These are phyloP conservation scores for Brachionus calyciflorus DNA, from an alignment of 1,140 invertebrate genomes.

Conservation along the genomic window DNA sequence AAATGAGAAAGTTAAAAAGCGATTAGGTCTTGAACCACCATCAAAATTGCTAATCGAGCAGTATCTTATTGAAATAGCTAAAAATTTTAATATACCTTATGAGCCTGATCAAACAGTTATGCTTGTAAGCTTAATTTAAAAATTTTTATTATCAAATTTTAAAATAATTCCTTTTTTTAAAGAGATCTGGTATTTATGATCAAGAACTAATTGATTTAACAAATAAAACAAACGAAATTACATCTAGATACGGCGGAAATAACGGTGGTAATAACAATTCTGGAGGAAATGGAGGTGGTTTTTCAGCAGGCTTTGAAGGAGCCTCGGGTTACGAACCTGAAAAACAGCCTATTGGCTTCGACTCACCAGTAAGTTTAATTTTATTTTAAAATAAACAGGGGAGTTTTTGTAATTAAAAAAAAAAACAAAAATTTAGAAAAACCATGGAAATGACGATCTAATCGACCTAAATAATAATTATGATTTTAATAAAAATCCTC, in stretches of 20 bases:
- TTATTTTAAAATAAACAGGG: neutral
- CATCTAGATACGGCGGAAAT: neutral
- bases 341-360: conserved; percentile 10
- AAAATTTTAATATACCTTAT: conserved; percentile 85
- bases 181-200: conserved; percentile 48
- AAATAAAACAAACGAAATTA: conserved; percentile 48
- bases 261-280: conserved; percentile 71
- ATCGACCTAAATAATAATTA: conserved; percentile 16
- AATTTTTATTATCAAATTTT: neutral
- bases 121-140: conserved; percentile 18
- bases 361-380: neutral
- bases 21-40: conserved; percentile 89
- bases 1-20: conserved; percentile 73
- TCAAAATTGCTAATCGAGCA: conserved; percentile 92
- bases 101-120: conserved; percentile 75
- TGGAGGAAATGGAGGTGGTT: conserved; percentile 65
- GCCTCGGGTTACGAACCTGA: neutral
- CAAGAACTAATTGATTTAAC: conserved; percentile 47
- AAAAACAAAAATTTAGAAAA: neutral
- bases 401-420: neutral
- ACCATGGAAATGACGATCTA: conserved; percentile 6
- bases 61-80: conserved; percentile 80
- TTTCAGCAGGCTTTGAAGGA: conserved; percentile 1
- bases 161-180: conserved; percentile 37
- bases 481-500: neutral